phyloP scores from a whole-genome alignment of 2,888 invertebrate genomes.

The Mycalesis mineus region DNA sequence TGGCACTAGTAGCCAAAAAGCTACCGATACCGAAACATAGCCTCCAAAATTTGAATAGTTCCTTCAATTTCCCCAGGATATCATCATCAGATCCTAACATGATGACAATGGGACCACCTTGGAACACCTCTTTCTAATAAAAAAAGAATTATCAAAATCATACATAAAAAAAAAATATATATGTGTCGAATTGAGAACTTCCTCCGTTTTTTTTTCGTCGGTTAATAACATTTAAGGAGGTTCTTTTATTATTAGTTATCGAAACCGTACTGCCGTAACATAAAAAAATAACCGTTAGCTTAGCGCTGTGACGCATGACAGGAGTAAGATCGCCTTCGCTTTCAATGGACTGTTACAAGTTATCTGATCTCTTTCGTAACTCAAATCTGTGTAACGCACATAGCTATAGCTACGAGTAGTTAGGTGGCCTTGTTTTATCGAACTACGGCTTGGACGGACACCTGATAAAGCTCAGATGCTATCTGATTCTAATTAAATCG shows the following conservation, averaged over 20 bases:
- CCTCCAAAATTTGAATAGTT: too few species aligned
- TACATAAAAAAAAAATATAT: too few species aligned
- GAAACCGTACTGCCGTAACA: background rate
- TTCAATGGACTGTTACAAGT: slow-evolving; percentile 50
- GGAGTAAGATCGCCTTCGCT: slow-evolving; percentile 48
- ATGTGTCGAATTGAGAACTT: too few species aligned
- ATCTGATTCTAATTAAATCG: slow-evolving; percentile 23
- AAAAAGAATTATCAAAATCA: too few species aligned
- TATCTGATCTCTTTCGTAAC: slow-evolving; percentile 72
- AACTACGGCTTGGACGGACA: slow-evolving; percentile 45
- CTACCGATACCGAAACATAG: too few species aligned
- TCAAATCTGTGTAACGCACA: slow-evolving; percentile 50
- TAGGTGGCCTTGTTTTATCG: slow-evolving; percentile 51
- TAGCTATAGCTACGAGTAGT: slow-evolving; percentile 43
- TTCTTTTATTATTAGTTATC: background rate
- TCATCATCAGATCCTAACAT: too few species aligned
- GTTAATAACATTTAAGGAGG: too few species aligned
- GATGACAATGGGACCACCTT: too few species aligned
- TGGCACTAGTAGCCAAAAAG: too few species aligned
- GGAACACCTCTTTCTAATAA: too few species aligned
- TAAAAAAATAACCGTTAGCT: slow-evolving; percentile 12
- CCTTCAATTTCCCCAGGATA: too few species aligned
- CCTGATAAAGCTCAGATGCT: slow-evolving; percentile 28
- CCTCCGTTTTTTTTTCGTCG: too few species aligned
- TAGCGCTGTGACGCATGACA: slow-evolving; percentile 41